Conservation (phyloP, 2,888 invertebrate genomes). For the Salpingus planirostris region DNA sequence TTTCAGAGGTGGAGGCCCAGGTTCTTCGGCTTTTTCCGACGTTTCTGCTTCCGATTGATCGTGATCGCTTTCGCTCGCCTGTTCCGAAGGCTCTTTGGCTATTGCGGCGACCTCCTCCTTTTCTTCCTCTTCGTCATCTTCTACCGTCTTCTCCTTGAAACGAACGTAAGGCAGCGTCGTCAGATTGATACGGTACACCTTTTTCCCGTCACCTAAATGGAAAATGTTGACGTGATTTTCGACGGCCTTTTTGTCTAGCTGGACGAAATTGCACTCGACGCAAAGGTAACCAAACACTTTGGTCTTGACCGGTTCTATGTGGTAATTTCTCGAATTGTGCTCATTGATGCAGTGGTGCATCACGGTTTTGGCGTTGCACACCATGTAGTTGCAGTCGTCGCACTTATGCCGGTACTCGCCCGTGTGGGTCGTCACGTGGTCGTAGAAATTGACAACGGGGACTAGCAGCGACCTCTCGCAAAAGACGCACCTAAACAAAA, state of each 20-base stretch:
- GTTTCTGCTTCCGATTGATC: neutral
- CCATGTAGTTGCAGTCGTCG: slow-evolving; percentile 45
- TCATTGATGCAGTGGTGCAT: slow-evolving; percentile 22
- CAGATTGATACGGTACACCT: slow-evolving; percentile 35
- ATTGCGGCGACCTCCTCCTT: slow-evolving; percentile 4
- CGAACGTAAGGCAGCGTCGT: slow-evolving; percentile 16
- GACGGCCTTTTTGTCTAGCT: slow-evolving; percentile 52
- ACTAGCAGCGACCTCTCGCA: slow-evolving; percentile 26
- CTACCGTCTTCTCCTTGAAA: neutral
- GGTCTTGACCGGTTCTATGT: slow-evolving; percentile 3
- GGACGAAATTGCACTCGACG: slow-evolving; percentile 63
- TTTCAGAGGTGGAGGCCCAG: slow-evolving; percentile 7
- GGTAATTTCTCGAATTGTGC: slow-evolving; percentile 16
- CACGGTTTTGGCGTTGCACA: slow-evolving; percentile 27
- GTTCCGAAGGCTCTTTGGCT: too few relatives aligned
- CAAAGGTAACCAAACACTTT: slow-evolving; percentile 49
- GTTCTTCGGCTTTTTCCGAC: slow-evolving; percentile 4
- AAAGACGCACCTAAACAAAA: slow-evolving; percentile 32
- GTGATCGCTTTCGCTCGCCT: slow-evolving; percentile 1
- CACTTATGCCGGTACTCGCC: slow-evolving; percentile 68
- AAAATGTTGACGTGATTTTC: slow-evolving; percentile 53
- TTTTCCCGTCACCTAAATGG: slow-evolving; percentile 45
- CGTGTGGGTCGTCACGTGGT: slow-evolving; percentile 66
- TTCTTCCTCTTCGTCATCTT: slow-evolving; percentile 3
- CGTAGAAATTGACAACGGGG: slow-evolving; percentile 48